Percentiles rank a stretch among this genome's conserved stretches.
Evolutionary conservation across 2,888 invertebrate genomes (phyloP).

Genomic region (Aelia acuminata): DNA sequence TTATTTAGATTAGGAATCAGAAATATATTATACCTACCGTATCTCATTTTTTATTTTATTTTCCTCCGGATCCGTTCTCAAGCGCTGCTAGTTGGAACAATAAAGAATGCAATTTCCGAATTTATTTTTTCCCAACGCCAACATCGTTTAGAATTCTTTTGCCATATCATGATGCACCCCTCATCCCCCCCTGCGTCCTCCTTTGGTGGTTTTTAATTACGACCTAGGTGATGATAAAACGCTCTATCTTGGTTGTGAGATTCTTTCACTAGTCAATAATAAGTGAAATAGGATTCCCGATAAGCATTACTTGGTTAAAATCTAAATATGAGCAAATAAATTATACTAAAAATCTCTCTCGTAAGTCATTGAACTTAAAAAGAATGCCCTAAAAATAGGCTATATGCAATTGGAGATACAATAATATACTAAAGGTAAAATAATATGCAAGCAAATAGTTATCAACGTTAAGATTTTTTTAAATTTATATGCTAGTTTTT

Average conservation of each 20-base stretch:
- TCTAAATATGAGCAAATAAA: too few relatives aligned
- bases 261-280: background rate
- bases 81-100: background rate
- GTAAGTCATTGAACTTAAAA: too few relatives aligned
- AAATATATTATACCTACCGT: conserved; percentile 32
- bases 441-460: too few relatives aligned
- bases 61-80: background rate
- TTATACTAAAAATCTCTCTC: too few relatives aligned
- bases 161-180: conserved; percentile 31
- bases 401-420: too few relatives aligned
- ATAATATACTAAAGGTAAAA: too few relatives aligned
- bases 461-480: too few relatives aligned
- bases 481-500: too few relatives aligned
- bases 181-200: too few relatives aligned
- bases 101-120: conserved; percentile 22
- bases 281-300: background rate
- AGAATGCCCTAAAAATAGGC: too few relatives aligned
- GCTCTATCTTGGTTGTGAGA: background rate
- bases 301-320: too few relatives aligned
- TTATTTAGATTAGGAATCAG: conserved; percentile 53
- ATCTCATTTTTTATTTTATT: background rate
- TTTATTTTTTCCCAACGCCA: background rate
- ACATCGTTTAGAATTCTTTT: background rate
- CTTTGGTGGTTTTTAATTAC: background rate
- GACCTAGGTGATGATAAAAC: background rate